Conservation (phyloP, 2,113 vertebrate genomes). For the Xiphorhynchus elegans region DNA sequence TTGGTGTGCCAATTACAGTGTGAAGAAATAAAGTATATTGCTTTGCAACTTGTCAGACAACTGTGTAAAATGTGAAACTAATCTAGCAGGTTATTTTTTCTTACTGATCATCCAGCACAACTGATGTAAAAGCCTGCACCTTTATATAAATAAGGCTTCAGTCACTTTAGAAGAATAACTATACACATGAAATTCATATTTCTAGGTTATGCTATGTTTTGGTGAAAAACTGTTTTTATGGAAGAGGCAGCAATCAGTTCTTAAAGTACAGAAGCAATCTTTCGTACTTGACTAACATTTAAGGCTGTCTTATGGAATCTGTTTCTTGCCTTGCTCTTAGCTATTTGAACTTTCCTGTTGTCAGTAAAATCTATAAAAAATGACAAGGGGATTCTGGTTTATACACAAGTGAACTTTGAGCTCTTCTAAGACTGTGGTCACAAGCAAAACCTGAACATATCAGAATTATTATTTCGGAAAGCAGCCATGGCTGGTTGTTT, state of each 20-base stretch:
- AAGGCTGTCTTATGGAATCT: slow-evolving; percentile 71
- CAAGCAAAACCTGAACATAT: slow-evolving; percentile 10
- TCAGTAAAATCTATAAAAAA: slow-evolving; percentile 75
- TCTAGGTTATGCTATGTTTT: not conserved
- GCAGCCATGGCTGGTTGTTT: not conserved
- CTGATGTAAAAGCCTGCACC: not conserved
- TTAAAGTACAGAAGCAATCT: slow-evolving; percentile 53
- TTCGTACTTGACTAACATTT: slow-evolving; percentile 67
- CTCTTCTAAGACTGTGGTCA: slow-evolving; percentile 35
- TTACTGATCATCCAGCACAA: not conserved
- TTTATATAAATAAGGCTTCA: not conserved
- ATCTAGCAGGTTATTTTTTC: not conserved
- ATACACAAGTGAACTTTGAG: slow-evolving; percentile 22
- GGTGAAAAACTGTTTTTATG: not conserved
- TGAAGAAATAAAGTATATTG: slow-evolving; percentile 27
- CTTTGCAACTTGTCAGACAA: slow-evolving; percentile 43
- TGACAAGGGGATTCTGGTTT: slow-evolving; percentile 63
- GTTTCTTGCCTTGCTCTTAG: slow-evolving; percentile 64
- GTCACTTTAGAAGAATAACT: not conserved
- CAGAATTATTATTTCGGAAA: not conserved
- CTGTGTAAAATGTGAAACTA: slow-evolving; percentile 33
- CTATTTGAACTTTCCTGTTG: slow-evolving; percentile 73
- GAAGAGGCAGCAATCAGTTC: slow-evolving; percentile 25
- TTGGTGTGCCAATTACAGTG: not conserved
- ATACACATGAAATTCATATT: not conserved